These are phyloP conservation scores for Forpus xanthops DNA, from an alignment of 2,797 vertebrate species.

Conservation along the genomic window DNA sequence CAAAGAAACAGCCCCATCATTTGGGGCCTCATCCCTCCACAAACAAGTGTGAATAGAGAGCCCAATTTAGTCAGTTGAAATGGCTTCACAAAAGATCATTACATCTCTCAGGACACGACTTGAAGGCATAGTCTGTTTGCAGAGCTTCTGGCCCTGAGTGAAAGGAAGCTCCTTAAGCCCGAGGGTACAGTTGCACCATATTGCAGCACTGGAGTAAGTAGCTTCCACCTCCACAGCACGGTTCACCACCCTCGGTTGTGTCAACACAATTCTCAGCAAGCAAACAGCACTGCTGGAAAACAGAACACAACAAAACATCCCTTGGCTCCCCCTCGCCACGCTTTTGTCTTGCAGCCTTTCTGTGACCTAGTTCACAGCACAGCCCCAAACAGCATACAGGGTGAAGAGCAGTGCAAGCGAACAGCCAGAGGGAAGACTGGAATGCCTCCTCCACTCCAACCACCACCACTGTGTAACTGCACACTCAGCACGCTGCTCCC, in stretches of 20 bases:
- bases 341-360: conserved; percentile 42
- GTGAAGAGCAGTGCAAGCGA: neutral
- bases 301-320: conserved; percentile 25
- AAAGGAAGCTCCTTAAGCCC: neutral
- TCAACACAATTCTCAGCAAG: conserved; percentile 38
- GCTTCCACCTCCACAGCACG: neutral
- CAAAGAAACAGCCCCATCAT: neutral
- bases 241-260: conserved; percentile 22
- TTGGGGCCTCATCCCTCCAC: neutral
- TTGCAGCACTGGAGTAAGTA: neutral
- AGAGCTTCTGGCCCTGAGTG: neutral
- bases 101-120: neutral
- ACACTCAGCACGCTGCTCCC: neutral
- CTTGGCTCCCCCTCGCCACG: neutral
- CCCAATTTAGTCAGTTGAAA: neutral
- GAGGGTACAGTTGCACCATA: neutral
- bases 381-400: neutral
- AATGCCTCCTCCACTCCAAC: neutral
- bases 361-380: conserved; percentile 21
- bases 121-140: conserved; percentile 1
- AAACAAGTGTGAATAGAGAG: neutral
- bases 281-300: conserved; percentile 31
- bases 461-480: fast-evolving
- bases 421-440: neutral
- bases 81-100: neutral